These are phyloP conservation scores for Phyllopteryx taeniolatus DNA, from an alignment of 2,113 vertebrate genomes.

Conservation along the genomic window DNA sequence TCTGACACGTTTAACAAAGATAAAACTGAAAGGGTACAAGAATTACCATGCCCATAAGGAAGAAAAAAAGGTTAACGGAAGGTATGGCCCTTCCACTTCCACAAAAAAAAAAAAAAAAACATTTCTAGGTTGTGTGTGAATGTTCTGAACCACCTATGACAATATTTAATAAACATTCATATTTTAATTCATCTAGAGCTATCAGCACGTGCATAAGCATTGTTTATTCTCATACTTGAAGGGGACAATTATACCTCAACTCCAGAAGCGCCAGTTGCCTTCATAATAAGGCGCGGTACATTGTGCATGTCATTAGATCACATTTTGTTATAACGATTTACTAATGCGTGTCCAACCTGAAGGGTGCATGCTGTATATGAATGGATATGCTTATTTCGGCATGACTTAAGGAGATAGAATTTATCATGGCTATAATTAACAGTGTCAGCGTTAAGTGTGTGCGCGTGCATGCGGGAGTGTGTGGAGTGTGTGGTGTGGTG, in stretches of 20 bases:
- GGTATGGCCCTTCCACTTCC: neutral
- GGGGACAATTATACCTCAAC: slow-evolving; percentile 60
- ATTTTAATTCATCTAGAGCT: slow-evolving; percentile 20
- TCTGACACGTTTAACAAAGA: neutral
- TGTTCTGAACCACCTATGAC: neutral
- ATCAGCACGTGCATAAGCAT: slow-evolving; percentile 41
- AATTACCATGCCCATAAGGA: neutral
- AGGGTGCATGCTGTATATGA: neutral
- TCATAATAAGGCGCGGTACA: slow-evolving; percentile 62
- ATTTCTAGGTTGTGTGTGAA: neutral
- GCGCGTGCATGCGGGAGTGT: neutral
- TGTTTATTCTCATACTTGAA: slow-evolving; percentile 60
- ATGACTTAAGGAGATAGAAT: slow-evolving; percentile 4
- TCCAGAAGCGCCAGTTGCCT: slow-evolving; percentile 61
- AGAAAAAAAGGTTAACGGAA: neutral
- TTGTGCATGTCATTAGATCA: slow-evolving; percentile 56
- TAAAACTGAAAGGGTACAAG: neutral
- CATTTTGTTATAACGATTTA: slow-evolving; percentile 41
- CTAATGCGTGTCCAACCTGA: slow-evolving; percentile 47
- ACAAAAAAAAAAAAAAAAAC: neutral
- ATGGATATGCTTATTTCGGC: neutral
- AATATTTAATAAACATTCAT: neutral
- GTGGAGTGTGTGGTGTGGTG: neutral
- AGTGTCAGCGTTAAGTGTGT: neutral
- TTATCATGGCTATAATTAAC: slow-evolving; percentile 53